Conservation (phyloP, 2,888 invertebrate species). For the Amiota minor region DNA sequence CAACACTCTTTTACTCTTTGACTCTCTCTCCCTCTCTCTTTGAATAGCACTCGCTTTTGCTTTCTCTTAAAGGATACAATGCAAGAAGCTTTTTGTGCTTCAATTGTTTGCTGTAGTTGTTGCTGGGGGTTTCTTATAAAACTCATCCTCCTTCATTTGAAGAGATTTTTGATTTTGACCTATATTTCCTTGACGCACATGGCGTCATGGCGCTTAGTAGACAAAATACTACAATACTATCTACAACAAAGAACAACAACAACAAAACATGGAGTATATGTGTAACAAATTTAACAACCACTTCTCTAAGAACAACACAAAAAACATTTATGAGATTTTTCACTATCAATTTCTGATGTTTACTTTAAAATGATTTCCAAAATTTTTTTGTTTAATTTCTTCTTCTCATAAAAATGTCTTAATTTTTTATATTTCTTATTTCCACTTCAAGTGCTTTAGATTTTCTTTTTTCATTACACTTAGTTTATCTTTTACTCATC, state of each 20-base stretch:
- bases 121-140: background rate
- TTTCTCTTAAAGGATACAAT: constrained; percentile 14
- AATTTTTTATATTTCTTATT: background rate
- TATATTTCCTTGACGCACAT: constrained; percentile 9
- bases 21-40: background rate
- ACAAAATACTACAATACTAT: background rate
- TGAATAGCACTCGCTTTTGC: background rate
- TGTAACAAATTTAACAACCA: background rate
- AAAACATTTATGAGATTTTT: too few relatives aligned
- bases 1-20: constrained; percentile 12
- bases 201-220: constrained; percentile 4
- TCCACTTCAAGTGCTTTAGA: background rate
- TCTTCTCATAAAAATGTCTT: too few relatives aligned
- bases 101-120: background rate
- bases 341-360: too few relatives aligned
- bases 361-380: background rate
- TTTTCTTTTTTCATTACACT: background rate
- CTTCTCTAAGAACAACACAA: too few relatives aligned
- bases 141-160: background rate
- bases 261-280: background rate
- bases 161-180: background rate
- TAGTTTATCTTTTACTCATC: background rate
- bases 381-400: background rate
- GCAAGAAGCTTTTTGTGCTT: background rate
- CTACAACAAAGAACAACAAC: constrained; percentile 1